A percentile compares a stretch with the other conserved stretches of the same genome.
These are phyloP conservation scores for Trachelus troglodyta DNA, from an alignment of 2,888 invertebrate species.

Conservation along the genomic window DNA sequence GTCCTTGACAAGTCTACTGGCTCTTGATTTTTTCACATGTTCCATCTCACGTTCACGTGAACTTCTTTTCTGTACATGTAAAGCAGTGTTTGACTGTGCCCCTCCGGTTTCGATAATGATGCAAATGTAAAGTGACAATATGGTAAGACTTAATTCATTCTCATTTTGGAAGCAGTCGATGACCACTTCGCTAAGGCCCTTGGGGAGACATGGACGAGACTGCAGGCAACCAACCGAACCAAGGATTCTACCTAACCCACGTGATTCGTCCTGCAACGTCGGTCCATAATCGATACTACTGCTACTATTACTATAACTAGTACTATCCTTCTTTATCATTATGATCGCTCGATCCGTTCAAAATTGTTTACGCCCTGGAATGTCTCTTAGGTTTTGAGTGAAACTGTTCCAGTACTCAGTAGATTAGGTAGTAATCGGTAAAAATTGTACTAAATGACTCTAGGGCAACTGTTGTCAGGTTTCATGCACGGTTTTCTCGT, in stretches of 20 bases:
- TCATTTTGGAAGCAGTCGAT: slow-evolving; percentile 49
- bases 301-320: neutral
- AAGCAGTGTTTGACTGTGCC: neutral
- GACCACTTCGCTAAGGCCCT: slow-evolving; percentile 64
- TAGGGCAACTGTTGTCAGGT: neutral
- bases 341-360: slow-evolving; percentile 4
- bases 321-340: neutral
- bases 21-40: neutral
- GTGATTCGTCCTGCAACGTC: neutral
- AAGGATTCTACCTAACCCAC: slow-evolving; percentile 59
- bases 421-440: slow-evolving; percentile 4
- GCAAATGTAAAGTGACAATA: neutral
- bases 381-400: neutral
- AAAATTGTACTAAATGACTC: neutral
- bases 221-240: slow-evolving; percentile 57
- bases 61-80: neutral
- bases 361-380: neutral
- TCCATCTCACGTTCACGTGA: neutral
- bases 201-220: slow-evolving; percentile 64
- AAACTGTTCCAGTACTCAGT: slow-evolving; percentile 6
- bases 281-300: neutral
- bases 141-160: neutral
- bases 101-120: neutral
- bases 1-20: slow-evolving; percentile 16
- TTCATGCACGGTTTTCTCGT: neutral